Conservation (phyloP, 92 coral and sea anemone species). For the Epizoanthus scotinus region DNA sequence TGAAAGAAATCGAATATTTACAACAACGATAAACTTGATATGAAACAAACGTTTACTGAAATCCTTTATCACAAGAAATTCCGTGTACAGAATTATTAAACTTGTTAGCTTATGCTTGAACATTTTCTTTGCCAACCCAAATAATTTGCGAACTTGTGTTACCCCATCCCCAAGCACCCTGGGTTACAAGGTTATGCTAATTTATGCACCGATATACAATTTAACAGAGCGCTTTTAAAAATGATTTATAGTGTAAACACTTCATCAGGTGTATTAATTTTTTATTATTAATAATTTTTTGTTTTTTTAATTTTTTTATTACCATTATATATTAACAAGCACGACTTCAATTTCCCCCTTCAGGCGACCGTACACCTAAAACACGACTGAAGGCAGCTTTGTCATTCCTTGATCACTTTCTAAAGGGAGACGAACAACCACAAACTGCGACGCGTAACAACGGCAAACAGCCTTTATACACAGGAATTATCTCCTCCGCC, state of each 20-base stretch:
- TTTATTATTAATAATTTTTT: background rate
- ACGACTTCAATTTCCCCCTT: background rate
- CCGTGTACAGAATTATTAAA: too few species aligned
- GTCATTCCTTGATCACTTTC: background rate
- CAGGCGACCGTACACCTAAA: slow-evolving; percentile 18
- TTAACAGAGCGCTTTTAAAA: too few species aligned
- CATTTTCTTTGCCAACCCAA: too few species aligned
- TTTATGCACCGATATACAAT: too few species aligned
- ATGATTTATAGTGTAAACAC: too few species aligned
- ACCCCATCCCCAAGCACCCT: background rate
- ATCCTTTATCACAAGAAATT: too few species aligned
- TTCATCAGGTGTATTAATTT: background rate
- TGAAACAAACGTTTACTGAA: too few species aligned
- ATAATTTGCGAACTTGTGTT: too few species aligned
- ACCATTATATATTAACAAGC: background rate
- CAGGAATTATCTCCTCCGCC: slow-evolving; percentile 18
- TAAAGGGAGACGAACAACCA: background rate
- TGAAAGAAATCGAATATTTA: too few species aligned
- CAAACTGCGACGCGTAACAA: slow-evolving; percentile 12
- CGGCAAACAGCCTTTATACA: slow-evolving; percentile 17
- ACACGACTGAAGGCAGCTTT: slow-evolving; percentile 22
- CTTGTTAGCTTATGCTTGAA: too few species aligned
- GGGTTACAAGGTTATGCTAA: too few species aligned
- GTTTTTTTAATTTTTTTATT: background rate
- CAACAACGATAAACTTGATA: too few species aligned